Conservation (phyloP, 1,140 invertebrate genomes). For the Myzus persicae region DNA sequence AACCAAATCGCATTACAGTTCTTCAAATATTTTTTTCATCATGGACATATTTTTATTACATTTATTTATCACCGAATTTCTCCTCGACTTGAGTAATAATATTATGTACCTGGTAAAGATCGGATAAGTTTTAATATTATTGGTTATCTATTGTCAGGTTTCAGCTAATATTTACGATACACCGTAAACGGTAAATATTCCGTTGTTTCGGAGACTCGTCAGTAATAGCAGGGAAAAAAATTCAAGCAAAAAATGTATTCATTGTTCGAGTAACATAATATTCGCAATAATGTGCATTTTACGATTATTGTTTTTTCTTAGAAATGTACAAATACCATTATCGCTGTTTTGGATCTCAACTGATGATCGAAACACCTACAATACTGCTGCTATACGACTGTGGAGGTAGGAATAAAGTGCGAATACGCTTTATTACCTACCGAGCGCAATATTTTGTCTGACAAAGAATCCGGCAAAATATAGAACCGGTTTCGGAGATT, state of each 20-base stretch:
- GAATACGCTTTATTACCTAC: neutral
- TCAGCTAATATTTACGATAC: neutral
- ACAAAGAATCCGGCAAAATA: neutral
- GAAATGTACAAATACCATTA: neutral
- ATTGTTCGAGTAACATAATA: neutral
- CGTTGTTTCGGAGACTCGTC: neutral
- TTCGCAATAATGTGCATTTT: neutral
- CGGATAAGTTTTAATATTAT: neutral
- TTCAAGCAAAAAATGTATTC: neutral
- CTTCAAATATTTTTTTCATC: neutral
- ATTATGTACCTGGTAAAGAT: neutral
- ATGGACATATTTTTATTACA: neutral
- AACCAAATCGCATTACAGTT: neutral
- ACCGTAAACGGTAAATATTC: neutral
- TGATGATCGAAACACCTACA: slow-evolving; percentile 5
- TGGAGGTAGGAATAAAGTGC: neutral
- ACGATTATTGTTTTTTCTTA: neutral
- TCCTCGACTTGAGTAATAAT: neutral
- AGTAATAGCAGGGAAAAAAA: neutral
- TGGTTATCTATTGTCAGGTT: neutral
- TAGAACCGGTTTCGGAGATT: neutral
- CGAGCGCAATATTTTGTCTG: neutral
- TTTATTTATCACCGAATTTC: neutral
- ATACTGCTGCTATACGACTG: neutral
- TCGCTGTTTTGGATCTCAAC: neutral